Evolutionary conservation across 2,113 vertebrate species (phyloP).

Genomic region (Cottus gobio): DNA sequence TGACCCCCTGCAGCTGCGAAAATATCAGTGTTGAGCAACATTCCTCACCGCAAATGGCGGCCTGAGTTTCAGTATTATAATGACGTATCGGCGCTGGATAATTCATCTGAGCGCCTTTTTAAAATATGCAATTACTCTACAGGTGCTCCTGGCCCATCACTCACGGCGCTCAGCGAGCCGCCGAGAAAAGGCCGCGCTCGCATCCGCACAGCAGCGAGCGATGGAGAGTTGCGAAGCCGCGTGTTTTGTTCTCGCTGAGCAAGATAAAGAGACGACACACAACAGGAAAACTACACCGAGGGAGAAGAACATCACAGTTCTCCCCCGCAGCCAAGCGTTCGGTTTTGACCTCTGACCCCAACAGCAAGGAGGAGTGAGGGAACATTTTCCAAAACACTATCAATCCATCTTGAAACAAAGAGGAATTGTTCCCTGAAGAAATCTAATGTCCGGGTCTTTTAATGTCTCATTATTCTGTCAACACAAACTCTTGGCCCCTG

Average conservation of each 20-base stretch:
- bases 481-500: slow-evolving; percentile 23
- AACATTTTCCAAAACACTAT: slow-evolving; percentile 44
- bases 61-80: slow-evolving; percentile 54
- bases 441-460: slow-evolving; percentile 23
- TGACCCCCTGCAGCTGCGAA: slow-evolving; percentile 74
- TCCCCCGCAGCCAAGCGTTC: neutral
- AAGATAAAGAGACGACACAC: slow-evolving; percentile 8
- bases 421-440: slow-evolving; percentile 42
- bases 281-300: neutral
- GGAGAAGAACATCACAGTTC: slow-evolving; percentile 2
- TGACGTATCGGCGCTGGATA: slow-evolving; percentile 69
- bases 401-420: slow-evolving; percentile 39
- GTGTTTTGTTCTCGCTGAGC: slow-evolving; percentile 16
- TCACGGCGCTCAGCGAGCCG: slow-evolving; percentile 45
- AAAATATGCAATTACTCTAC: slow-evolving; percentile 79
- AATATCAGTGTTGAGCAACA: slow-evolving; percentile 70
- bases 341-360: slow-evolving; percentile 35
- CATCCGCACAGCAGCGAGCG: slow-evolving; percentile 42
- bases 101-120: slow-evolving; percentile 71
- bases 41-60: slow-evolving; percentile 65
- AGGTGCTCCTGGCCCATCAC: slow-evolving; percentile 69
- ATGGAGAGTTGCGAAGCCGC: slow-evolving; percentile 11
- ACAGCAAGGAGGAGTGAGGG: slow-evolving; percentile 14
- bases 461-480: slow-evolving; percentile 54
- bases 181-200: slow-evolving; percentile 39